Evolutionary conservation across 2,888 invertebrate genomes (phyloP).

Genomic region (Cataglyphis altisquamis): DNA sequence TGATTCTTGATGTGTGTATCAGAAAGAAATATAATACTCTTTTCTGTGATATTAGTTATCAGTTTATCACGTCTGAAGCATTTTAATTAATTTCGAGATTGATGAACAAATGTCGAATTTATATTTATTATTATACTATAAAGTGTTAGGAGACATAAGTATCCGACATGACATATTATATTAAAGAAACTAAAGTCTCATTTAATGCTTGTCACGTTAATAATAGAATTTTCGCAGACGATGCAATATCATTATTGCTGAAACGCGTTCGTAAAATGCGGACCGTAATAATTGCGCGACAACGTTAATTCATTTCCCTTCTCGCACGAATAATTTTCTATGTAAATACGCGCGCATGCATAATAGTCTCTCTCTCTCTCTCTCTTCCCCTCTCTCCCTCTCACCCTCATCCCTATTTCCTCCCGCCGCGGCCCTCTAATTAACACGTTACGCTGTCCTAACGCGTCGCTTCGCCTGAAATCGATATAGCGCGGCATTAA

Average conservation of each 20-base stretch:
- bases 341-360: slow-evolving; percentile 44
- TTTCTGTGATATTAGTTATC: neutral
- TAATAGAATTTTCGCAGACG: slow-evolving; percentile 27
- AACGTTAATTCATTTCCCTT: slow-evolving; percentile 56
- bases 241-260: slow-evolving; percentile 45
- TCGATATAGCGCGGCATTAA: slow-evolving; percentile 70
- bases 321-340: slow-evolving; percentile 62
- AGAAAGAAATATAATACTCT: neutral
- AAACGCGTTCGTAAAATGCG: slow-evolving; percentile 54
- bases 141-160: neutral
- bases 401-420: neutral
- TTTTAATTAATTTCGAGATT: neutral
- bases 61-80: neutral
- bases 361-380: slow-evolving; percentile 29
- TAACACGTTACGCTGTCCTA: slow-evolving; percentile 67
- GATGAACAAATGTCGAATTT: neutral
- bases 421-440: slow-evolving; percentile 49
- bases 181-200: slow-evolving; percentile 60
- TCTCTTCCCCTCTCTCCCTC: neutral
- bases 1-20: neutral
- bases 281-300: slow-evolving; percentile 58
- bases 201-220: slow-evolving; percentile 41
- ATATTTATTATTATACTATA: neutral
- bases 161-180: slow-evolving; percentile 41
- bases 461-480: slow-evolving; percentile 69